phyloP scores from a whole-genome alignment of 2,797 vertebrate species.

The Semotilus atromaculatus region DNA sequence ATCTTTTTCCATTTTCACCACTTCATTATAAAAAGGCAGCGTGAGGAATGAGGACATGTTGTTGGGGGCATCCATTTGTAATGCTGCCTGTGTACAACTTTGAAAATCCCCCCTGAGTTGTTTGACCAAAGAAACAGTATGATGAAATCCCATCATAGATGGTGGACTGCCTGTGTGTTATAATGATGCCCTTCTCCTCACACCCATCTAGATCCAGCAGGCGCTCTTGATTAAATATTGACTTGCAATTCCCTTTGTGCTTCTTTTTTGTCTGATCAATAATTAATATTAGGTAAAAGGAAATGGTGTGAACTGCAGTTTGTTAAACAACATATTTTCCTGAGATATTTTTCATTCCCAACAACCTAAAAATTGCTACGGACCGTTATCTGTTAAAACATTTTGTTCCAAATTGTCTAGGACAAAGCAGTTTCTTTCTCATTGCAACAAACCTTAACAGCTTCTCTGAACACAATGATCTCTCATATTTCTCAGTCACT shows the following conservation, averaged over 20 bases:
- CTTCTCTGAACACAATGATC: constrained; percentile 10
- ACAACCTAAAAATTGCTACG: neutral
- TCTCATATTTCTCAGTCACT: constrained; percentile 6
- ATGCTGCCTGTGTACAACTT: neutral
- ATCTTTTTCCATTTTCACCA: neutral
- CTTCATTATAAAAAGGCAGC: constrained; percentile 19
- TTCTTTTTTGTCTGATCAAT: constrained; percentile 72
- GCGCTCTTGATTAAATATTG: constrained; percentile 79
- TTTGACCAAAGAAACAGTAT: constrained; percentile 29
- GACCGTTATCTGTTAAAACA: neutral
- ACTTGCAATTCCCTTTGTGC: constrained; percentile 71
- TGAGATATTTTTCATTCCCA: constrained; percentile 22
- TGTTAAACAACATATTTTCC: constrained; percentile 28
- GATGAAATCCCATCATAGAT: constrained; percentile 49
- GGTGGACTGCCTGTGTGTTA: constrained; percentile 29
- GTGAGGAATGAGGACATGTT: constrained; percentile 7
- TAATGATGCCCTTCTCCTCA: constrained; percentile 52
- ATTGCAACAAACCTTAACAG: constrained; percentile 1
- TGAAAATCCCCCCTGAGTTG: neutral
- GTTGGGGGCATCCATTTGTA: constrained; percentile 9
- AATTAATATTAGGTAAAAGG: constrained; percentile 74
- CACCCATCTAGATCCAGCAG: constrained; percentile 56
- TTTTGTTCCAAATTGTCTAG: neutral
- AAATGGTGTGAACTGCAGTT: constrained; percentile 32
- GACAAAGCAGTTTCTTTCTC: neutral